Evolutionary conservation across 2,888 invertebrate species (phyloP), one percentile per base, ranked within the genome.

Genomic region (Phyto melanocephala): DNA sequence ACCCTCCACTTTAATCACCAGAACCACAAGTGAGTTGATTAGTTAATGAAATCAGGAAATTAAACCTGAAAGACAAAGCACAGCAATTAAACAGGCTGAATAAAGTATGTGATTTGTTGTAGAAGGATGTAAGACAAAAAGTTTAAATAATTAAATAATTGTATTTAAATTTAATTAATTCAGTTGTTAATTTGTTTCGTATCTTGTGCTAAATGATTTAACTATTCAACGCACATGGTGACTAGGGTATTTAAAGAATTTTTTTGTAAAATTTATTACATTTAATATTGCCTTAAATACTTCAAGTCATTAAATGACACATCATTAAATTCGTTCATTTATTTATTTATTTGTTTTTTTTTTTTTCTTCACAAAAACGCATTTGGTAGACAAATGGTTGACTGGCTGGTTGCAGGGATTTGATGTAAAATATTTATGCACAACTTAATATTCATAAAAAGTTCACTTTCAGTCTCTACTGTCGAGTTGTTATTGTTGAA

Each of bases 391-490:
- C 37, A 11, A 40, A 20, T 50, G 35, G 11, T 1, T 45, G 40
- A 7, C 40, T 33, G 13, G 40, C 22, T 67, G 50, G 7, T 33
- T 47, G 47, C 35, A 24, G 13, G 15, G 5, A n/a, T 40, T 52
- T 50, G 6, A 37, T 50, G 37, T 45, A 15, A 74, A 54, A 45
- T 33, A 54, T 42, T 62, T 17, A 50, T 50, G 24, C 62, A 22
- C n/a, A 20, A 42, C 42, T 71, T 50, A 15, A 13, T 52, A 15
- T 62, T 35, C 33, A 11, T 10, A 65, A 10, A 50, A 47, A 54
- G 77, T 56, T 81, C 74, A 82, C 78, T 82, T 79, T 82, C 82
- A 82, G 54, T 82, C 47, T 82, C 60, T 28, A 37, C 33, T 20
- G 17, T 13, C 1, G 28, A 37, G 45, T 22, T 20, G 20, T 7